Evolutionary conservation across 2,113 vertebrate species (phyloP), one percentile per base, ranked within the genome.

Genomic region (Cyprinus carpio): DNA sequence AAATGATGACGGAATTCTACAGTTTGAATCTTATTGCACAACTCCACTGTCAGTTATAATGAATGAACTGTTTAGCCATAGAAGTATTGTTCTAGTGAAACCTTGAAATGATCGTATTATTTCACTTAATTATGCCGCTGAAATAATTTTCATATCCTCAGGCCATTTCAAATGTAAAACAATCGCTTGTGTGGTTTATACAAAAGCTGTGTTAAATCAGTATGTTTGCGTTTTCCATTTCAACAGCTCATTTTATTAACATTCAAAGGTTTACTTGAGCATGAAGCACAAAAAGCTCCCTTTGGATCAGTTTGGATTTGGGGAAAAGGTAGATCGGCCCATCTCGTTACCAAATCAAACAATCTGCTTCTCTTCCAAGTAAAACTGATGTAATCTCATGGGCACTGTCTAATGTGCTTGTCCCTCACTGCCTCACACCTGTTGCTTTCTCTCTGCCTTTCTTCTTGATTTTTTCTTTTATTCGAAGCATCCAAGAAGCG

Each of bases 41-140:
- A 87, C 87, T 84, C 79, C 75, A 85, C 89, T 92, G 92, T 92
- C 90, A 93, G 46, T 92, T 90, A 93, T 92, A 90, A 94, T 94
- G 91, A 92, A 81, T 76, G 77, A 23, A 75, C 46, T 89, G 76
- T 91, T 89, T 87, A 88, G 80, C 86, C 89, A 58, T 15, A 78
- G 67, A 89, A 88, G 84, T 90, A 88, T 91, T 93, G 89, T 37
- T 69, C 16, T 10, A 69, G 29, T 20, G 2, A 93, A 93, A 93
- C 91, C 91, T 89, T 89, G 76, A 91, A 92, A 77, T 27, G 46
- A 92, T 89, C 89, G 83, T 20, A 85, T 82, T 91, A 89, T 89
- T 91, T 92, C 87, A 91, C 90, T 92, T 93, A 92, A 93, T 93
- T 91, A 69, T 82, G 11, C n/a, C 31, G 78, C 15, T 64, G 88